phyloP scores from a whole-genome alignment of 2,797 vertebrate species.

The Eleutherodactylus coqui region DNA sequence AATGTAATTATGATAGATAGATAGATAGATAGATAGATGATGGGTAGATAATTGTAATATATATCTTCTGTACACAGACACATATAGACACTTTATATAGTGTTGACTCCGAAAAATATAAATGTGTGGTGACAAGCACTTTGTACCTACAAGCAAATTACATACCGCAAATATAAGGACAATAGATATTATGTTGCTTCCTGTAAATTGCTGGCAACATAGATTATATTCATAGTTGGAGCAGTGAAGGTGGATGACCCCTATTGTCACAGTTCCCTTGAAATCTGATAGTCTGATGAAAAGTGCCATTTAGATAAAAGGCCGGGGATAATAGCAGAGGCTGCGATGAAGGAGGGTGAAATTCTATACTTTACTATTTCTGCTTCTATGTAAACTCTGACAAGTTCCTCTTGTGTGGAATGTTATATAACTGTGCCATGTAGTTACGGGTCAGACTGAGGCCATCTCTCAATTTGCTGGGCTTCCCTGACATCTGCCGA shows the following conservation, averaged over 20 bases:
- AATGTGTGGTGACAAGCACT: slow-evolving; percentile 20
- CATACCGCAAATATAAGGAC: neutral
- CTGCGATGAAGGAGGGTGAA: slow-evolving; percentile 17
- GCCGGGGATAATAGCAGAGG: slow-evolving; percentile 4
- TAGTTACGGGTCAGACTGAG: slow-evolving; percentile 51
- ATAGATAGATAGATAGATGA: neutral
- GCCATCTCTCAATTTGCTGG: slow-evolving; percentile 54
- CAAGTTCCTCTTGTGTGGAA: slow-evolving; percentile 10
- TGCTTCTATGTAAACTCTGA: slow-evolving; percentile 42
- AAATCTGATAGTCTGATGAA: slow-evolving; percentile 49
- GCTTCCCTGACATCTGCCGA: slow-evolving; percentile 52
- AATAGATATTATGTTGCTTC: slow-evolving; percentile 16
- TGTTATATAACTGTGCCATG: slow-evolving; percentile 58
- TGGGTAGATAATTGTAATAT: neutral
- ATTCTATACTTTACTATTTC: slow-evolving; percentile 45
- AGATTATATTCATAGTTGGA: slow-evolving; percentile 3
- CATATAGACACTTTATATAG: neutral
- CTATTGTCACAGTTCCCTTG: slow-evolving; percentile 45
- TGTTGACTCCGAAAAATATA: neutral
- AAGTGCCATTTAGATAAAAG: slow-evolving; percentile 52
- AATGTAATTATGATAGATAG: neutral
- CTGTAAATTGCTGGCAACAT: slow-evolving; percentile 21
- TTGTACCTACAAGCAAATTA: neutral
- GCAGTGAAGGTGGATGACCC: slow-evolving; percentile 13
- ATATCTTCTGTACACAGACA: neutral